A percentile compares a stretch with the other conserved stretches of the same genome.
phyloP scores from a whole-genome alignment of 2,113 vertebrate genomes.

The Chamaetylas fuelleborni region DNA sequence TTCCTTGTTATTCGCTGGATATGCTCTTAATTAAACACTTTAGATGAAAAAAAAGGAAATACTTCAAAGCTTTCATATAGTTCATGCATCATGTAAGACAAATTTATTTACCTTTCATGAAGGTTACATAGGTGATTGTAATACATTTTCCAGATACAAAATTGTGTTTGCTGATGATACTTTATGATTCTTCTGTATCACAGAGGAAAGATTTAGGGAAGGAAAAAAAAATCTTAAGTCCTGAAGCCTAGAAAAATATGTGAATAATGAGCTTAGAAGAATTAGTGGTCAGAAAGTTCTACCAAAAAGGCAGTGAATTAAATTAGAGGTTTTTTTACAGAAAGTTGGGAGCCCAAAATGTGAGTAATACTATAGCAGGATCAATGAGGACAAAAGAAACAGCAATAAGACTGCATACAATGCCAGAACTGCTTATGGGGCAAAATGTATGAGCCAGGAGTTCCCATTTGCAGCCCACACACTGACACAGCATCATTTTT shows the following conservation, averaged over 20 bases:
- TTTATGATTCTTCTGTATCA: background rate
- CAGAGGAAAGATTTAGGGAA: background rate
- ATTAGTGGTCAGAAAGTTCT: constrained; percentile 15
- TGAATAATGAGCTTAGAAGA: background rate
- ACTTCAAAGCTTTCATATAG: background rate
- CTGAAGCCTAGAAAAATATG: background rate
- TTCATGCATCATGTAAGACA: background rate
- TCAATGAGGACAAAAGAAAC: constrained; percentile 57
- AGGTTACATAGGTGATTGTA: background rate
- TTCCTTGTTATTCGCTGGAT: background rate
- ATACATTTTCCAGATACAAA: background rate
- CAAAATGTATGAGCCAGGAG: constrained; percentile 57
- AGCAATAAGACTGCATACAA: constrained; percentile 61
- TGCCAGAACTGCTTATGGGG: constrained; percentile 61
- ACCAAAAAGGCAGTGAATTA: constrained; percentile 6
- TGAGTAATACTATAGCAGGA: constrained; percentile 49
- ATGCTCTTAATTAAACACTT: background rate
- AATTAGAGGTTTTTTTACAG: background rate
- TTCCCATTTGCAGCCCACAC: constrained; percentile 60
- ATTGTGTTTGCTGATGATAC: background rate
- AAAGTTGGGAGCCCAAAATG: constrained; percentile 29
- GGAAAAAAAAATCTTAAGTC: background rate
- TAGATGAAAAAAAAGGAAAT: background rate
- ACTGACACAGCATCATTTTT: constrained; percentile 64
- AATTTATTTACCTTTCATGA: background rate